phyloP scores from a whole-genome alignment of 2,888 invertebrate genomes.

The Frankliniella fusca region DNA sequence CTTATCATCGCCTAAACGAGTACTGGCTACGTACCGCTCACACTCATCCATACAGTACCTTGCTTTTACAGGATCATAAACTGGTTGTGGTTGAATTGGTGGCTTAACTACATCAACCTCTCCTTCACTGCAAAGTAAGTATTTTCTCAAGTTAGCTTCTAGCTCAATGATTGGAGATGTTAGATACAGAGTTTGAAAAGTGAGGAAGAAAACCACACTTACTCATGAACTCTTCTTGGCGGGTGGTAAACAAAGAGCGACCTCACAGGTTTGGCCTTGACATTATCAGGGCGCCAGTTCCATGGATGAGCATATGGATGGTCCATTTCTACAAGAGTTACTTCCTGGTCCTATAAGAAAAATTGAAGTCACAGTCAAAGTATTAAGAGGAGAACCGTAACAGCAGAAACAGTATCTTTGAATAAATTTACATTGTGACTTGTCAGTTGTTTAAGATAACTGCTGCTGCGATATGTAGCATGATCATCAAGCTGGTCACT shows the following conservation, averaged over 20 bases:
- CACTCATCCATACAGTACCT: slow-evolving; percentile 67
- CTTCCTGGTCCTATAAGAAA: slow-evolving; percentile 43
- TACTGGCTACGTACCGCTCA: slow-evolving; percentile 59
- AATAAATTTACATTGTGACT: background rate
- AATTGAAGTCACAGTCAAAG: background rate
- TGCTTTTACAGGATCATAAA: slow-evolving; percentile 58
- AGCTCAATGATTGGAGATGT: no score
- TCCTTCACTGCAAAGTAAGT: slow-evolving; percentile 41
- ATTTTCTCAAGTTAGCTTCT: background rate
- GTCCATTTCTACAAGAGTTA: slow-evolving; percentile 56
- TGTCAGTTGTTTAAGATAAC: background rate
- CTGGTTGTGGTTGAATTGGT: slow-evolving; percentile 48
- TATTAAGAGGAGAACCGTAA: no score
- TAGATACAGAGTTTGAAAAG: no score
- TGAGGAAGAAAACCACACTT: slow-evolving; percentile 41
- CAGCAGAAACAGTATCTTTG: no score
- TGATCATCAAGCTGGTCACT: slow-evolving; percentile 1
- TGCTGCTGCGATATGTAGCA: slow-evolving; percentile 3
- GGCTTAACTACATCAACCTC: slow-evolving; percentile 51
- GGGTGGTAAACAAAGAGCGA: slow-evolving; percentile 49
- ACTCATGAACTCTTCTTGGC: slow-evolving; percentile 39
- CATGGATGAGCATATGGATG: slow-evolving; percentile 70
- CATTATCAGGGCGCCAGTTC: slow-evolving; percentile 62
- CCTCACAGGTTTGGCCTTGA: slow-evolving; percentile 57
- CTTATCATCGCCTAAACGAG: slow-evolving; percentile 55